Percentiles rank a stretch among this genome's conserved stretches.
Conservation (phyloP, 2,888 invertebrate species). For the Galeopsomyia nigrocyanea region DNA sequence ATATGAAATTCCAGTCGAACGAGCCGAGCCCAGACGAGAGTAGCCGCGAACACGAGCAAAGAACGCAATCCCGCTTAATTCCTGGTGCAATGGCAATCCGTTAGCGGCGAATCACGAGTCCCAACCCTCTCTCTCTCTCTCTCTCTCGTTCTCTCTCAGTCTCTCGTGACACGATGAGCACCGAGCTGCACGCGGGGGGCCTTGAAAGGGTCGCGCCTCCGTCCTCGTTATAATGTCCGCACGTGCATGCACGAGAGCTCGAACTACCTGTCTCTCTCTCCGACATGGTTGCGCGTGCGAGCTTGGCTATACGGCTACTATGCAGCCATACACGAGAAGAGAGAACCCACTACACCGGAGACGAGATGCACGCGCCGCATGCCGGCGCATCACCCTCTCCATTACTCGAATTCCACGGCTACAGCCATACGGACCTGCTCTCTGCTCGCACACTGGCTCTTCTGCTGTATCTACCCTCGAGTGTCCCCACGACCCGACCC, state of each 20-base stretch:
- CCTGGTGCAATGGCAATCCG: conserved; percentile 25
- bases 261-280: conserved; percentile 22
- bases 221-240: conserved; percentile 23
- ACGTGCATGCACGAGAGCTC: conserved; percentile 29
- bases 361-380: conserved; percentile 44
- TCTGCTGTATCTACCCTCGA: background rate
- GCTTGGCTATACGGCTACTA: conserved; percentile 33
- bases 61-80: conserved; percentile 18
- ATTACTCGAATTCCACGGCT: conserved; percentile 55
- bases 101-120: conserved; percentile 29
- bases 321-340: conserved; percentile 18
- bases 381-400: conserved; percentile 53
- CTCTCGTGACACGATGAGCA: conserved; percentile 7
- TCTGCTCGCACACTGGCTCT: conserved; percentile 20
- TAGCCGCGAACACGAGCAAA: conserved; percentile 7
- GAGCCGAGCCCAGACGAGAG: background rate
- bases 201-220: background rate
- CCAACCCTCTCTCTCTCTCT: conserved; percentile 17
- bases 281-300: background rate
- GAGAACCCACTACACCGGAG: conserved; percentile 7
- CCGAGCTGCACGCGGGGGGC: conserved; percentile 3
- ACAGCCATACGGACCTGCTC: conserved; percentile 33
- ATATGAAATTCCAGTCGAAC: conserved; percentile 24
- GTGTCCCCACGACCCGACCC: no score
- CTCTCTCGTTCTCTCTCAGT: background rate